These are phyloP conservation scores for Cryptoprocta ferox DNA, from an alignment of 2,797 vertebrate species.

Conservation along the genomic window DNA sequence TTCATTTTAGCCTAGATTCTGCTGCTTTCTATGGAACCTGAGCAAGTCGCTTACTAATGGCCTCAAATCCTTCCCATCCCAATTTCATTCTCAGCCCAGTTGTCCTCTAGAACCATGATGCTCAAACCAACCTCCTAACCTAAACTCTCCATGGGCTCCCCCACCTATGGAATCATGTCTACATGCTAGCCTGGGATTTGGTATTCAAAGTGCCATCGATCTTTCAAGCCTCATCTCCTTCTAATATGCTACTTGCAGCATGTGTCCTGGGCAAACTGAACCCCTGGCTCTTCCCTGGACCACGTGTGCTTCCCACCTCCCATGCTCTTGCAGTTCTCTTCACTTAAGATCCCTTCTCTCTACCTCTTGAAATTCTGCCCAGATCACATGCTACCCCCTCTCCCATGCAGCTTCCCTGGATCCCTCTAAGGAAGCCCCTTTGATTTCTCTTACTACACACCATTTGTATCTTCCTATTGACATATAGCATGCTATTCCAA, in stretches of 20 bases:
- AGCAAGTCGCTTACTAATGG: not conserved
- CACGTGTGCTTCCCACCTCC: not conserved
- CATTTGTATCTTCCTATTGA: not conserved
- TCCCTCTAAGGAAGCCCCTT: not conserved
- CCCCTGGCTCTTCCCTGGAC: not conserved
- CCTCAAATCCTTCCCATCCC: not conserved
- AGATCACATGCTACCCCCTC: not conserved
- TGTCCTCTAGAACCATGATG: not conserved
- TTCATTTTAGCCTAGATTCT: not conserved
- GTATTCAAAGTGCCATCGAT: not conserved
- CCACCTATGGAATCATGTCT: not conserved
- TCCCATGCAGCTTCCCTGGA: not conserved
- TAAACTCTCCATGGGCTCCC: not conserved
- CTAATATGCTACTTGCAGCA: too few species aligned
- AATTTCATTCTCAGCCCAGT: not conserved
- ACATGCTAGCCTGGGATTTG: not conserved
- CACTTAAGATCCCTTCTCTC: not conserved
- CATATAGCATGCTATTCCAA: not conserved
- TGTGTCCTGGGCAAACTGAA: not conserved
- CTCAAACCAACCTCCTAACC: not conserved
- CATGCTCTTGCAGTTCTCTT: not conserved
- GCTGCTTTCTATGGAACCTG: not conserved
- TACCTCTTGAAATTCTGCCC: conserved; percentile 6
- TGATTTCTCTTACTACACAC: not conserved
- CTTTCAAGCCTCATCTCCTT: not conserved